Evolutionary conservation across 2,113 vertebrate genomes (phyloP).

Genomic region (Promerops cafer): DNA sequence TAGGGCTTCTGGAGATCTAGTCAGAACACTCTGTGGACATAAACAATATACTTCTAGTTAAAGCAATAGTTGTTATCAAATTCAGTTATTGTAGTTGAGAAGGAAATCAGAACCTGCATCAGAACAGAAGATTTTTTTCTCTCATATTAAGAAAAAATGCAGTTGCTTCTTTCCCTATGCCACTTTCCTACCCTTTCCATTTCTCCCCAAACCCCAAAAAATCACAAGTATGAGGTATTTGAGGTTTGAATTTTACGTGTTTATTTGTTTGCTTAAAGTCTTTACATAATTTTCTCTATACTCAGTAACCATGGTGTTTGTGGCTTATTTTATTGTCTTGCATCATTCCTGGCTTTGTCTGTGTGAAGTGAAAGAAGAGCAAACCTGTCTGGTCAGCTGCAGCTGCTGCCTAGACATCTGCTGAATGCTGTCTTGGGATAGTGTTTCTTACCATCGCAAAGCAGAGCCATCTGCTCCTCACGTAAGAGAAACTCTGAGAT

Average conservation of each 20-base stretch:
- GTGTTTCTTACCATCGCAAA: background rate
- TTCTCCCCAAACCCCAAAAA: rapidly evolving
- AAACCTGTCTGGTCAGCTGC: background rate
- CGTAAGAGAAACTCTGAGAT: background rate
- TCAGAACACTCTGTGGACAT: background rate
- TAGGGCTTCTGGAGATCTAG: background rate
- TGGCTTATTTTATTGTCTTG: background rate
- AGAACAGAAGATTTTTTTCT: background rate
- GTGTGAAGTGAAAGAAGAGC: background rate
- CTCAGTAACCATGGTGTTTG: background rate
- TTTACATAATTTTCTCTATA: background rate
- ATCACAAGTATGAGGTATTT: background rate
- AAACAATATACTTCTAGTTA: background rate
- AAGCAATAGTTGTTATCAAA: background rate
- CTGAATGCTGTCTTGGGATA: background rate
- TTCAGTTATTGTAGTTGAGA: background rate
- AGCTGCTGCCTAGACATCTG: background rate
- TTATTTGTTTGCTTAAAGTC: background rate
- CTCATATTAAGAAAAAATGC: background rate
- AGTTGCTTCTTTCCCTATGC: background rate
- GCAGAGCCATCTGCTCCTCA: background rate
- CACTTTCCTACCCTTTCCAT: background rate
- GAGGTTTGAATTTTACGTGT: background rate
- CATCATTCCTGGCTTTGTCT: background rate
- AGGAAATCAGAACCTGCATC: background rate